These are phyloP conservation scores for Pachycephala philippinensis DNA, from an alignment of 2,113 vertebrate genomes.

Conservation along the genomic window DNA sequence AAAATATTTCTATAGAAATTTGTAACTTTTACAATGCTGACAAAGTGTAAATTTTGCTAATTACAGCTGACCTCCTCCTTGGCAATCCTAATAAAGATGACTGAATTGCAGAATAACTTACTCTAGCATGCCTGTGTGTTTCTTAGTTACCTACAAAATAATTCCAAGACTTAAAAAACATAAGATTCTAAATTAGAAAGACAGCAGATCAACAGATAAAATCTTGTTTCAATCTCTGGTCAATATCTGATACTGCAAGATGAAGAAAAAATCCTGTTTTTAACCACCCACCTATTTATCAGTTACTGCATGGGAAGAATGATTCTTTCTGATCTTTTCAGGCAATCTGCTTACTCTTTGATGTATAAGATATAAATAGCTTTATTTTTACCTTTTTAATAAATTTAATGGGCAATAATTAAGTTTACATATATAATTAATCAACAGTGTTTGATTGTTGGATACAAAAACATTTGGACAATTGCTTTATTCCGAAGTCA, in stretches of 20 bases:
- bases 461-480: neutral
- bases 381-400: neutral
- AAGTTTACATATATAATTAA: neutral
- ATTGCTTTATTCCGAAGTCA: neutral
- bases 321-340: neutral
- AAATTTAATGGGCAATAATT: neutral
- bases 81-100: neutral
- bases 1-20: neutral
- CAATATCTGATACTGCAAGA: neutral
- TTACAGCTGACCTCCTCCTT: neutral
- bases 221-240: neutral
- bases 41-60: neutral
- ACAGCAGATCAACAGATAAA: neutral
- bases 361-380: neutral
- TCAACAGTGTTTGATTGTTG: neutral
- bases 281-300: neutral
- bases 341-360: neutral
- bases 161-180: neutral
- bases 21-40: neutral
- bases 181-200: neutral
- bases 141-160: neutral
- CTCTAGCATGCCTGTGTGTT: neutral
- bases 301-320: neutral
- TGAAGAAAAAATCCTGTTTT: neutral
- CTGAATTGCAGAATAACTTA: neutral